phyloP scores from a whole-genome alignment of 2,797 vertebrate genomes.

The Mormyrops boulengeri region DNA sequence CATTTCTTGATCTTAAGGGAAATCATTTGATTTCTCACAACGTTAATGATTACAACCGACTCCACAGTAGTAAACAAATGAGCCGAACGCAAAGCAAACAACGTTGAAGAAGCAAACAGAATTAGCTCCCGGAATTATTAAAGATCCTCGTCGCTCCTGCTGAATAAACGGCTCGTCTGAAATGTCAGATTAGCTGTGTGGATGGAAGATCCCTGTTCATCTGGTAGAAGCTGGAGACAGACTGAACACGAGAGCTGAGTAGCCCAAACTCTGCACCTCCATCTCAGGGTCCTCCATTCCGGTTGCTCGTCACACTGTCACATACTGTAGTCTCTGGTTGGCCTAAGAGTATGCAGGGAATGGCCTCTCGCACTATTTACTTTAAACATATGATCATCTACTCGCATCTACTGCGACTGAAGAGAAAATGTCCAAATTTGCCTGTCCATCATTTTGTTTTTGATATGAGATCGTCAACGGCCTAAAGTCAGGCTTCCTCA shows the following conservation, averaged over 20 bases:
- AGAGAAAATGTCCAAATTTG: neutral
- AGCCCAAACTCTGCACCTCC: neutral
- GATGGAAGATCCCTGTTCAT: neutral
- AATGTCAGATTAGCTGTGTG: neutral
- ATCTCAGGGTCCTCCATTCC: neutral
- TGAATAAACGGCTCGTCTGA: neutral
- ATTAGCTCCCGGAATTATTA: neutral
- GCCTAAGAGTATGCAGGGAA: neutral
- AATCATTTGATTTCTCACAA: neutral
- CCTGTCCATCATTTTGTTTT: neutral
- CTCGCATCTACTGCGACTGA: neutral
- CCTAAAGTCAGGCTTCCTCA: neutral
- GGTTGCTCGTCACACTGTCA: neutral
- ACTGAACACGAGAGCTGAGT: neutral
- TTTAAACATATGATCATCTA: neutral
- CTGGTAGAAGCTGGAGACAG: neutral
- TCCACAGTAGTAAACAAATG: neutral
- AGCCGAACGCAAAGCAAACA: neutral
- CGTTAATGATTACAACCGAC: neutral
- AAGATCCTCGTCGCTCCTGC: neutral
- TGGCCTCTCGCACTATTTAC: neutral
- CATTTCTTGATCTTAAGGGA: conserved; percentile 2
- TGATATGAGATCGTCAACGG: neutral
- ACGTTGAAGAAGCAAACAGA: neutral
- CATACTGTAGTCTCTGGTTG: neutral